Percentiles rank a stretch among this genome's conserved stretches.
These are phyloP conservation scores for Sebastes vulpes DNA, from an alignment of 2,797 vertebrate species.

Conservation along the genomic window DNA sequence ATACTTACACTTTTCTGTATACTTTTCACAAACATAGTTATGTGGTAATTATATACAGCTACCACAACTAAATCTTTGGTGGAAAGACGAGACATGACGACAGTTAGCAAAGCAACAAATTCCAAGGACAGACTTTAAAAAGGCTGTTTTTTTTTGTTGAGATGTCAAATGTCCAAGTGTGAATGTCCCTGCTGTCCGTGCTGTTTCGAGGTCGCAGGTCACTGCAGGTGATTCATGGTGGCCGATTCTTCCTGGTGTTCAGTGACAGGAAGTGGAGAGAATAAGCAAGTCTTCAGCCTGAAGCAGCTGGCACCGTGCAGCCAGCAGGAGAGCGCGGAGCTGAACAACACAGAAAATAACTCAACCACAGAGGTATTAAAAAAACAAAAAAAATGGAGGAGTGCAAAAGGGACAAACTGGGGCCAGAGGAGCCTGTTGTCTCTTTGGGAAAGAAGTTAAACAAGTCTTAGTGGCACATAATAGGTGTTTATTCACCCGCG, in stretches of 20 bases:
- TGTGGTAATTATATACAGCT: neutral
- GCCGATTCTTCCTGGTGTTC: neutral
- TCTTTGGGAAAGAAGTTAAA: neutral
- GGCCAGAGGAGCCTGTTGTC: neutral
- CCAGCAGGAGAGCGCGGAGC: neutral
- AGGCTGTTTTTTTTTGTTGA: neutral
- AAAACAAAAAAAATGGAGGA: neutral
- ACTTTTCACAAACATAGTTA: neutral
- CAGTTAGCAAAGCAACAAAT: neutral
- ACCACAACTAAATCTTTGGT: neutral
- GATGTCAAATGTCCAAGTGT: neutral
- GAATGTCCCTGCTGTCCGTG: neutral
- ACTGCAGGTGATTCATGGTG: neutral
- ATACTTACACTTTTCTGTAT: too few species aligned
- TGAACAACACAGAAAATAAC: neutral
- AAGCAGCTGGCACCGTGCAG: neutral
- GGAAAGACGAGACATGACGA: neutral
- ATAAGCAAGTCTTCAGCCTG: neutral
- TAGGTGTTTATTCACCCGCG: neutral
- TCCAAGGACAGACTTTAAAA: neutral
- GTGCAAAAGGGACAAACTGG: neutral
- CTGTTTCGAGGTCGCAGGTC: neutral
- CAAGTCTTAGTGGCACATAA: neutral
- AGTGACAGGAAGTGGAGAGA: neutral
- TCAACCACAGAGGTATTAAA: neutral